A percentile compares a stretch with the other conserved stretches of the same genome.
Evolutionary conservation across 2,797 vertebrate species (phyloP).

Genomic region (Myotis planiceps): DNA sequence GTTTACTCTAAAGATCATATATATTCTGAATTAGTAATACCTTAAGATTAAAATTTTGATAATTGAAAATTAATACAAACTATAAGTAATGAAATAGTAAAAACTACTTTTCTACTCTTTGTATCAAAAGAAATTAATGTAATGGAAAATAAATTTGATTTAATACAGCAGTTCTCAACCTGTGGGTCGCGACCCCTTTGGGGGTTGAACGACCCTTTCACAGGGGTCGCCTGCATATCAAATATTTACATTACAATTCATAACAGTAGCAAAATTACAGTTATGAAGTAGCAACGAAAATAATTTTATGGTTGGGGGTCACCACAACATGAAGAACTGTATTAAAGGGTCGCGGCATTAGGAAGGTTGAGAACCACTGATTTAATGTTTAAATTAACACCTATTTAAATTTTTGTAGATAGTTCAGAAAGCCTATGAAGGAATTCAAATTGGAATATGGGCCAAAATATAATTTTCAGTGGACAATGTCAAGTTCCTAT

Average conservation of each 20-base stretch:
- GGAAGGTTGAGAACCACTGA: not conserved
- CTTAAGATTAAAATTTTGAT: not conserved
- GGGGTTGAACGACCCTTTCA: no score
- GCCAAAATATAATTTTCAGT: not conserved
- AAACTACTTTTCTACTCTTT: not conserved
- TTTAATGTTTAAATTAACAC: slow-evolving; percentile 34
- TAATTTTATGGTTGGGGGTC: no score
- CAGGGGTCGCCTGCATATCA: no score
- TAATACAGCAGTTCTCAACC: no score
- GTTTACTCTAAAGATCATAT: not conserved
- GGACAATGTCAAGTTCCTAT: not conserved
- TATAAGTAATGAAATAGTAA: not conserved
- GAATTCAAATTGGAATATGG: not conserved
- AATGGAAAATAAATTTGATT: not conserved
- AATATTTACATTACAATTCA: no score
- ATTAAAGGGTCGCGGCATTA: no score
- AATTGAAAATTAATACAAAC: not conserved
- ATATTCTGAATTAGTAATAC: not conserved
- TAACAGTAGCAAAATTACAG: no score
- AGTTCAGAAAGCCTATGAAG: not conserved
- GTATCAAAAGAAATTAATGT: not conserved
- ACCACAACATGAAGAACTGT: no score
- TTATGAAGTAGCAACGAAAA: no score
- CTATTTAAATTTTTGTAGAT: not conserved
- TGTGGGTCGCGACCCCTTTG: no score